phyloP scores from a whole-genome alignment of 2,888 invertebrate species.

The Drosophila pseudotalamancana region DNA sequence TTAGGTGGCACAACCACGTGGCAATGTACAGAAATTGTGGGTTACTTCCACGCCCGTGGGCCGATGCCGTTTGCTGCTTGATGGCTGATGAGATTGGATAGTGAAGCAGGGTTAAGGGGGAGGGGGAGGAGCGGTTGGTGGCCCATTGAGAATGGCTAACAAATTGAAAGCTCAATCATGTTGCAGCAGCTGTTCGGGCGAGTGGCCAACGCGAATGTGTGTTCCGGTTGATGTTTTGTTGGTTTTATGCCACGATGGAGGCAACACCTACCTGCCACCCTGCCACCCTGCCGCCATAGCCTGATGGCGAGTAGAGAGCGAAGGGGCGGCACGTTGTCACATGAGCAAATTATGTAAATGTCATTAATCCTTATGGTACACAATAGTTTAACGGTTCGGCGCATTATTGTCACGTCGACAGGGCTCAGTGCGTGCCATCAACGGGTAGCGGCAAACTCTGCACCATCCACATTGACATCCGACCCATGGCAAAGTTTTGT shows the following conservation, averaged over 20 bases:
- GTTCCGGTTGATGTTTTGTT: conserved; percentile 48
- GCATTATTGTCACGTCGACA: conserved; percentile 80
- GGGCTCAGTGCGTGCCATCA: conserved; percentile 53
- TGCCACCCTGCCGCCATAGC: conserved; percentile 6
- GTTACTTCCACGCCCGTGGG: conserved; percentile 8
- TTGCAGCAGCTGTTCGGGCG: conserved; percentile 77
- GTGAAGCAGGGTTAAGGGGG: conserved; percentile 6
- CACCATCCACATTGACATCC: conserved; percentile 31
- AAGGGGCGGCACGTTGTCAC: too few species aligned
- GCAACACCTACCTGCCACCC: conserved; percentile 21
- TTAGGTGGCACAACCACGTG: conserved; percentile 39
- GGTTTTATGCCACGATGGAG: conserved; percentile 49
- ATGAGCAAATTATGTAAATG: conserved; percentile 79
- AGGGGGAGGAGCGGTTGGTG: background rate
- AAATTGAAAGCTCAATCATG: conserved; percentile 81
- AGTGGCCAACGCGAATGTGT: conserved; percentile 59
- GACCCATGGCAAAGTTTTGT: conserved; percentile 4
- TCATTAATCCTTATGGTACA: conserved; percentile 80
- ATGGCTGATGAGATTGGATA: conserved; percentile 19
- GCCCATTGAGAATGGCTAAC: conserved; percentile 46
- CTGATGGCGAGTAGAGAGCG: too few species aligned
- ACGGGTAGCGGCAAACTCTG: conserved; percentile 46
- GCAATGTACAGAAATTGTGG: conserved; percentile 52
- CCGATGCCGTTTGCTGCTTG: conserved; percentile 8
- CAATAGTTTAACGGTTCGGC: conserved; percentile 80